Base-by-base conservation (phyloP, 2,113 vertebrate species). In the Pungitius pungitius region DNA sequence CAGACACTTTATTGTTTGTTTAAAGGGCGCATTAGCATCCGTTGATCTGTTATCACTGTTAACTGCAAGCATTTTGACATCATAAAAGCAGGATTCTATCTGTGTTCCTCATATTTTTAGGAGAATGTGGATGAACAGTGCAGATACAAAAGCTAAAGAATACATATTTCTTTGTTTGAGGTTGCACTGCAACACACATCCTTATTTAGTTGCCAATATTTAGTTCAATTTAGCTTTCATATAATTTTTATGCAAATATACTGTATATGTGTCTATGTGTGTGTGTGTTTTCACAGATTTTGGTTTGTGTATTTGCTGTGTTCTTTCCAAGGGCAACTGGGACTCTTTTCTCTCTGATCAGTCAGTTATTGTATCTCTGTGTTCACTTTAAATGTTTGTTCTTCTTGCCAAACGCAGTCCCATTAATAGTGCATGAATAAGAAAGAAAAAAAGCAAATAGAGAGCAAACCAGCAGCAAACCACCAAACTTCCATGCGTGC, bases 381-480 rank as follows among this genome's bases (percentile, higher is more conserved):
- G 77, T 81, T 84, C 72, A 55, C 71, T 73, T 83, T 64, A 91
- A 83, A 87, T 83, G 82, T 88, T 91, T 91, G 85, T 87, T 91
- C 82, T 89, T 69, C 40, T 84, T 83, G 78, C 78, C 82, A 87
- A 89, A 85, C 70, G 71, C 79, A 66, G 70, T 22, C 65, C 85
- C 81, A 88, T 92, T 89, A 91, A 91, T 89, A 89, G 67, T 90
- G 80, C 73, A 89, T 90, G 89, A 83, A n/a, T 8, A 49, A 49
- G n/a, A 77, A 61, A 63, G 42, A 70, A 63, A 74, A 58, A 67
- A 55, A 64, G 61, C 68, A 83, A 87, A 83, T 70, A 86, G 43
- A 87, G 71, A 90, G 69, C 67, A 81, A 74, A 86, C 85, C 79
- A 84, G 83, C 66, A 79, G 73, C 69, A 78, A 68, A 78, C 70